phyloP scores from a whole-genome alignment of 2,797 vertebrate species.

The Petrocephalus schoutedeni region DNA sequence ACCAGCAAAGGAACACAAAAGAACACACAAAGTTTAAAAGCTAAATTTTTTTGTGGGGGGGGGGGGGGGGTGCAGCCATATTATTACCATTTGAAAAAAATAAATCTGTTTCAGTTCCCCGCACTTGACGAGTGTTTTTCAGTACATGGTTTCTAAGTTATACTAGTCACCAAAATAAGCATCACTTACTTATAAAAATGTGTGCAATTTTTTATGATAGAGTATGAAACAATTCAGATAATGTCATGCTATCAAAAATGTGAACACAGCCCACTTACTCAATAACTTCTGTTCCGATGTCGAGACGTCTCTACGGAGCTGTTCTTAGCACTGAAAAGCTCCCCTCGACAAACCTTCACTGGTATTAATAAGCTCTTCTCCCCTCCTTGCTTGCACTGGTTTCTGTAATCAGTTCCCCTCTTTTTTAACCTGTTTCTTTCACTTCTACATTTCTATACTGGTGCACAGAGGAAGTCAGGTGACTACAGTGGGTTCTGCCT shows the following conservation, averaged over 20 bases:
- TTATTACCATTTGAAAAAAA: background rate
- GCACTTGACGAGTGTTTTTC: too few species aligned
- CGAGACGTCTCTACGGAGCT: background rate
- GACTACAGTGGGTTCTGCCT: background rate
- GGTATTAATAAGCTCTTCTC: background rate
- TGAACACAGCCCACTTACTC: background rate
- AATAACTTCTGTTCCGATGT: background rate
- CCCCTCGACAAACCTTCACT: background rate
- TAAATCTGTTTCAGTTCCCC: too few species aligned
- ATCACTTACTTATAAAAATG: background rate
- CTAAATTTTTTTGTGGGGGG: background rate
- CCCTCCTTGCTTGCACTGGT: background rate
- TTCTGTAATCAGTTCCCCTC: constrained; percentile 41
- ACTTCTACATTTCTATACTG: constrained; percentile 41
- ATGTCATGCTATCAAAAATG: background rate
- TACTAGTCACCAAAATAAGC: background rate
- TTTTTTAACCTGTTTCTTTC: constrained; percentile 31
- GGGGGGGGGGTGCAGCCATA: background rate
- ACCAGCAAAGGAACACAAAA: background rate
- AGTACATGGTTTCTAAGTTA: background rate
- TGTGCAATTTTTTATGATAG: background rate
- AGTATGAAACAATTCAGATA: background rate
- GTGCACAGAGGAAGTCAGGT: background rate
- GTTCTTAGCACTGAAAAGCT: background rate
- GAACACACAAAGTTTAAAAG: background rate